These are phyloP conservation scores for Saguinus oedipus DNA, from an alignment of 2,797 vertebrate genomes.

Conservation along the genomic window DNA sequence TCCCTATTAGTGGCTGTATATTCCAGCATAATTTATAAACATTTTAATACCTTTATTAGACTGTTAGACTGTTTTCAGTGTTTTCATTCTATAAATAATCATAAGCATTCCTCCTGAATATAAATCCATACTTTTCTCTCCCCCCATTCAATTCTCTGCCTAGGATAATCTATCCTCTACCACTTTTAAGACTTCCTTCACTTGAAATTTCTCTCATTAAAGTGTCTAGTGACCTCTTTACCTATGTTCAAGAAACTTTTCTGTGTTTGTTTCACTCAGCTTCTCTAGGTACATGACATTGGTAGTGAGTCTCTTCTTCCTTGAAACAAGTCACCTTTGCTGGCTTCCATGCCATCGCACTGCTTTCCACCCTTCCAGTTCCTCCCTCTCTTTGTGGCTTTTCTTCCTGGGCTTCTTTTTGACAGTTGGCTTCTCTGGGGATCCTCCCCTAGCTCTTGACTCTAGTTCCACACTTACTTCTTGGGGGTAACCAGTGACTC, in stretches of 20 bases:
- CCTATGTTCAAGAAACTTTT: not conserved
- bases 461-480: not conserved
- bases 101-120: not conserved
- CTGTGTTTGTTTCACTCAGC: not conserved
- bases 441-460: not conserved
- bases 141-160: not conserved
- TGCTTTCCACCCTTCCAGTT: not conserved
- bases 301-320: not conserved
- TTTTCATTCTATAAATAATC: constrained; percentile 1
- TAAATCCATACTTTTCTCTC: not conserved
- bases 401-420: not conserved
- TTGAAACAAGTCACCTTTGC: not conserved
- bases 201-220: not conserved
- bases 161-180: not conserved
- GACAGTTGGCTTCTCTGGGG: not conserved
- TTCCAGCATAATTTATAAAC: not conserved
- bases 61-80: not conserved
- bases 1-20: not conserved
- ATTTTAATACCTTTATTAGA: not conserved
- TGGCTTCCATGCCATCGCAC: not conserved
- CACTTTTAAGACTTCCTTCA: not conserved
- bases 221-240: not conserved
- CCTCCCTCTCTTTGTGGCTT: not conserved
- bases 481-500: not conserved
- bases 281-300: not conserved